Percentiles rank a stretch among this genome's conserved stretches.
phyloP scores from a whole-genome alignment of 2,888 invertebrate genomes.

The Heteropelma amictum region DNA sequence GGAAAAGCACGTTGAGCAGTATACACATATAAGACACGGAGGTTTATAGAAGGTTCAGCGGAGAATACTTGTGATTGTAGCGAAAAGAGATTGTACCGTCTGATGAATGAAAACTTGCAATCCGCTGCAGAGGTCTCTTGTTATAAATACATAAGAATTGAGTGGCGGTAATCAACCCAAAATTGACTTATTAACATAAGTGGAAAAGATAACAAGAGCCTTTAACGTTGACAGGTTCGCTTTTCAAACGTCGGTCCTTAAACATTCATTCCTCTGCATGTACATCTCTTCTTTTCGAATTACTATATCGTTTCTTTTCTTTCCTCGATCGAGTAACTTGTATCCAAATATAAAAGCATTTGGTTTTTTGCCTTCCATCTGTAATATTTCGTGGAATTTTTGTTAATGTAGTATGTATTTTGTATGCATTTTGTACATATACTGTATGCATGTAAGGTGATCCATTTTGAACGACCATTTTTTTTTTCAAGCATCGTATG shows the following conservation, averaged over 20 bases:
- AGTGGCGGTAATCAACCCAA: conserved; percentile 56
- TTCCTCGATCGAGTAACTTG: too few relatives aligned
- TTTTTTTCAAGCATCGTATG: too few relatives aligned
- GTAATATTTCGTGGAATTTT: too few relatives aligned
- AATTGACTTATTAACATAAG: conserved; percentile 73
- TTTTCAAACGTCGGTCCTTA: conserved; percentile 33
- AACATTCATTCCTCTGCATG: neutral
- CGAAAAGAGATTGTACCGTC: neutral
- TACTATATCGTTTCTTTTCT: too few relatives aligned
- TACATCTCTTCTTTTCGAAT: neutral
- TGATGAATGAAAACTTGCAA: conserved; percentile 24
- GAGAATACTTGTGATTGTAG: neutral
- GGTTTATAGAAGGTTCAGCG: neutral
- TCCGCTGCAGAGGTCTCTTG: neutral
- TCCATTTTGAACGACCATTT: too few relatives aligned
- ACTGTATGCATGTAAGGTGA: too few relatives aligned
- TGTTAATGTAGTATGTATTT: too few relatives aligned
- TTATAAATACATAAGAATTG: neutral
- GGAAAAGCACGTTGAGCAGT: neutral
- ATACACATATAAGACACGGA: neutral
- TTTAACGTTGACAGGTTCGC: conserved; percentile 62
- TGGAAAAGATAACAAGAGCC: conserved; percentile 59
- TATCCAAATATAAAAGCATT: too few relatives aligned
- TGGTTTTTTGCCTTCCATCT: too few relatives aligned
- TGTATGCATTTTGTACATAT: too few relatives aligned